A percentile compares a stretch with the other conserved stretches of the same genome.
Conservation (phyloP, 2,888 invertebrate genomes). For the Drosophila silvestris region DNA sequence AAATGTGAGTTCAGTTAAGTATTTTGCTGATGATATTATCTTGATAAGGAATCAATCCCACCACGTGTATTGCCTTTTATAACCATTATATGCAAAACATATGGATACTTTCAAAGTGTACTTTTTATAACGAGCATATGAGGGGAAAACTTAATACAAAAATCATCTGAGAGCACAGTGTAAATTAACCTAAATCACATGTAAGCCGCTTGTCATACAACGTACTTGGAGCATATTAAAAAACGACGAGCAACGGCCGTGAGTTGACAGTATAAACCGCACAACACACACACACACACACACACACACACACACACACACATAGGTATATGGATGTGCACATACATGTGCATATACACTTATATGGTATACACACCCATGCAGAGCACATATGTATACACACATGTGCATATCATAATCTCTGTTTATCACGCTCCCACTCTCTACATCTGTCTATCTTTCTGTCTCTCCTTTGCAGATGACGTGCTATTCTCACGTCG, state of each 20-base stretch:
- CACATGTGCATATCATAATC: constrained; percentile 34
- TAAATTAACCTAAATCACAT: constrained; percentile 77
- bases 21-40: neutral
- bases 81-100: neutral
- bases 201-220: constrained; percentile 78
- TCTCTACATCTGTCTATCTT: neutral
- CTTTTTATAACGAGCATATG: neutral
- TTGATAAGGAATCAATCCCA: neutral
- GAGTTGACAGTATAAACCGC: constrained; percentile 43
- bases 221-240: constrained; percentile 74
- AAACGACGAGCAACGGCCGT: constrained; percentile 45
- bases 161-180: constrained; percentile 48
- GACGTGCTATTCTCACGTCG: constrained; percentile 86
- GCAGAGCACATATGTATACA: neutral
- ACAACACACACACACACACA: constrained; percentile 15
- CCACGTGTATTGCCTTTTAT: neutral
- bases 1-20: neutral
- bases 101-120: neutral
- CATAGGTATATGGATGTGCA: neutral
- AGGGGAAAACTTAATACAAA: constrained; percentile 7
- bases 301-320: neutral
- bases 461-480: constrained; percentile 79
- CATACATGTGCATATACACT: neutral
- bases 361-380: neutral
- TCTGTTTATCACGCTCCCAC: constrained; percentile 42